Conservation (phyloP, 2,888 invertebrate genomes). For the Limulus polyphemus region DNA sequence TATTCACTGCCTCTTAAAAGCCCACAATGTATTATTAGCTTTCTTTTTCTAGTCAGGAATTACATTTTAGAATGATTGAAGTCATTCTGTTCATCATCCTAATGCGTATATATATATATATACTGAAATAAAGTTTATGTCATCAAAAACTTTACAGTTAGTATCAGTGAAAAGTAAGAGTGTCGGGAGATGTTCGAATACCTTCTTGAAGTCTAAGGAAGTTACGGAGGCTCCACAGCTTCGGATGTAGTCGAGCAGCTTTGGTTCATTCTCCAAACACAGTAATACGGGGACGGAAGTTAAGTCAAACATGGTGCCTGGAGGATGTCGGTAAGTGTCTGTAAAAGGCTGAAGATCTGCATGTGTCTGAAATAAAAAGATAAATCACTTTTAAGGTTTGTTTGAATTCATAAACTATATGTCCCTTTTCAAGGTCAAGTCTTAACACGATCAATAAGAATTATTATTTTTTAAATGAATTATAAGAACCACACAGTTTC, state of each 20-base stretch:
- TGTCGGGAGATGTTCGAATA: conserved; percentile 1
- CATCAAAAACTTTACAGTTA: no score
- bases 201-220: conserved; percentile 26
- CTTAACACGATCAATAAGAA: not conserved
- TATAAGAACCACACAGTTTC: no score
- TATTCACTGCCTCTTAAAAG: no score
- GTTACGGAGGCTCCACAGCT: conserved; percentile 20
- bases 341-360: conserved; percentile 36
- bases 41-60: no score
- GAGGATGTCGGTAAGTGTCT: conserved; percentile 26
- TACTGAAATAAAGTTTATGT: no score
- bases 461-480: not conserved
- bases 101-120: no score
- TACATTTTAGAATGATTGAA: no score
- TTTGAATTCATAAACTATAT: conserved; percentile 1
- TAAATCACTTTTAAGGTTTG: not conserved
- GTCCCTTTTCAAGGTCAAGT: not conserved
- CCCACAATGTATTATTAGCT: no score
- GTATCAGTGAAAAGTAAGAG: no score
- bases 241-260: conserved; percentile 21
- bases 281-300: conserved; percentile 72
- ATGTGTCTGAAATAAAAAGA: conserved; percentile 29
- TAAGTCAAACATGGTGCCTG: conserved; percentile 51
- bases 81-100: no score
- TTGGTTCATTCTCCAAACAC: conserved; percentile 58